These are phyloP conservation scores for Pagrus major DNA, from an alignment of 2,113 vertebrate species.

Conservation along the genomic window DNA sequence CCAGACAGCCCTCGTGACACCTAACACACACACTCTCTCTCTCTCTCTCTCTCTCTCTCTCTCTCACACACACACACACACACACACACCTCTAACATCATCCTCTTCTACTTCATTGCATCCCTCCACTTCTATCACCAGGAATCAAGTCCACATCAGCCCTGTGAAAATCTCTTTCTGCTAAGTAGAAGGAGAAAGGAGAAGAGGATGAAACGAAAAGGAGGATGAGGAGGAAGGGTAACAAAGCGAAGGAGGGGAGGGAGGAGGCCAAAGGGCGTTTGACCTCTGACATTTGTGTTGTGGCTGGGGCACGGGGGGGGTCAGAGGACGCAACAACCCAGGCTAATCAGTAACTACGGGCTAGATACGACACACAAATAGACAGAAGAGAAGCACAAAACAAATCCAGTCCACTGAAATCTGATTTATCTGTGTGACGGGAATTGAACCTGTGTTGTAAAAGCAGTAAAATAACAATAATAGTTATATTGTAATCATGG, in stretches of 20 bases:
- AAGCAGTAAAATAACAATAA: conserved; percentile 5
- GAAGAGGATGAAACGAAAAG: conserved; percentile 55
- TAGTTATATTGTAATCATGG: not conserved
- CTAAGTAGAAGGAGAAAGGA: conserved; percentile 26
- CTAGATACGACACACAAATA: conserved; percentile 36
- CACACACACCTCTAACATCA: conserved; percentile 31
- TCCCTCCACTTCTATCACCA: conserved; percentile 24
- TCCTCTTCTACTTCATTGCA: conserved; percentile 31
- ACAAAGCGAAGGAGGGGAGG: conserved; percentile 44
- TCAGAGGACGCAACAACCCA: conserved; percentile 64
- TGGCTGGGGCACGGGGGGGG: conserved; percentile 63
- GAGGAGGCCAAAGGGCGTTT: conserved; percentile 59
- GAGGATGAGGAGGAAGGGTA: conserved; percentile 49
- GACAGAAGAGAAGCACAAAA: conserved; percentile 17
- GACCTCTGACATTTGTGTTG: conserved; percentile 72
- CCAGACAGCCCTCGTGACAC: conserved; percentile 75
- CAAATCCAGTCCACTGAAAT: not conserved
- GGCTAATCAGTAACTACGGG: conserved; percentile 80
- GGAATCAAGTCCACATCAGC: conserved; percentile 19
- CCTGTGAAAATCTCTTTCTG: conserved; percentile 38
- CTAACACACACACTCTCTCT: conserved; percentile 51
- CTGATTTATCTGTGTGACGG: conserved; percentile 23
- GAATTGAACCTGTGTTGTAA: conserved; percentile 31
- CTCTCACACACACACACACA: conserved; percentile 38
- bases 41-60: conserved; percentile 46